A percentile compares a stretch with the other conserved stretches of the same genome.
These are phyloP conservation scores for Sturnus vulgaris DNA, from an alignment of 2,113 vertebrate species.

Conservation along the genomic window DNA sequence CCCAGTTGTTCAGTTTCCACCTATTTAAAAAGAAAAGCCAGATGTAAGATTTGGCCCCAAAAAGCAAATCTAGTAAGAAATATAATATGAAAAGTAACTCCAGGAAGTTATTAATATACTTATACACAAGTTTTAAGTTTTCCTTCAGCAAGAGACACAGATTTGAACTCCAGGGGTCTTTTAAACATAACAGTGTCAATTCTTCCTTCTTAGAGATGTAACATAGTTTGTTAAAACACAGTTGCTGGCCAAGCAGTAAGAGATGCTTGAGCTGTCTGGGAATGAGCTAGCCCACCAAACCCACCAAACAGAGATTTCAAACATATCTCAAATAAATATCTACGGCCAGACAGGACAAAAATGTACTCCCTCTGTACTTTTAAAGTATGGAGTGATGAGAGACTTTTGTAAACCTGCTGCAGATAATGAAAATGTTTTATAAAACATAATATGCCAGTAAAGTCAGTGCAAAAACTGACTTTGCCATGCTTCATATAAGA, in stretches of 20 bases:
- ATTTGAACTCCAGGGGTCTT: not conserved
- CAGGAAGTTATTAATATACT: not conserved
- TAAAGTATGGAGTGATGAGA: not conserved
- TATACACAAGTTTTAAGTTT: not conserved
- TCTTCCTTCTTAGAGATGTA: not conserved
- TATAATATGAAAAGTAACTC: not conserved
- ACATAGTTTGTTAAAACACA: not conserved
- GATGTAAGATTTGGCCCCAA: not conserved
- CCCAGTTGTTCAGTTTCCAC: conserved; percentile 83
- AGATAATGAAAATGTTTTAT: not conserved
- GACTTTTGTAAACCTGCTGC: not conserved
- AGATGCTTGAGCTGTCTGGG: not conserved
- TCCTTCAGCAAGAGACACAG: not conserved
- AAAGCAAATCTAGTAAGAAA: not conserved
- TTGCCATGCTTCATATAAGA: not conserved
- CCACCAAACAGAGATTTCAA: not conserved
- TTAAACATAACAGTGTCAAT: not conserved
- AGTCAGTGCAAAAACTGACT: not conserved
- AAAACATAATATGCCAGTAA: not conserved
- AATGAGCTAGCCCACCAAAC: not conserved
- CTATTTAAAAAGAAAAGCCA: conserved; percentile 67
- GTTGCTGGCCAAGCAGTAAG: not conserved
- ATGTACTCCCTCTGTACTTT: not conserved
- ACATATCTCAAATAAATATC: not conserved
- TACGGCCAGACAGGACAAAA: not conserved